Evolutionary conservation across 2,888 invertebrate genomes (phyloP).

Genomic region (Neoscelio sp.): DNA sequence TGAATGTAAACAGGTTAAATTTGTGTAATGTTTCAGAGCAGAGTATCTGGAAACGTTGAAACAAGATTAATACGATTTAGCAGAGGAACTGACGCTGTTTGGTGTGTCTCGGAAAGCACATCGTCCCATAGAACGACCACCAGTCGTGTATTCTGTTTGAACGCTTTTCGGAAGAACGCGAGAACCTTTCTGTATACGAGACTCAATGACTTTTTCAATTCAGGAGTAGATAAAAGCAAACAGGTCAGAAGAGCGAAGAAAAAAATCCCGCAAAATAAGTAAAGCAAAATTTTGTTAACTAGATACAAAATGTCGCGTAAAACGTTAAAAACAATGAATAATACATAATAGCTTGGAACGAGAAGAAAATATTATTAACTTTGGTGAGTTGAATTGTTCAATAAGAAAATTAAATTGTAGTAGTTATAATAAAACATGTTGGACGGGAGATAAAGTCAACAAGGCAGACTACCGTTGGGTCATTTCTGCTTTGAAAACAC

Average conservation of each 20-base stretch:
- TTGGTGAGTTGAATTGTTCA: constrained; percentile 9
- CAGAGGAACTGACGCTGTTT: constrained; percentile 50
- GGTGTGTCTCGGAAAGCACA: constrained; percentile 45
- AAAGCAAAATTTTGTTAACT: constrained; percentile 26
- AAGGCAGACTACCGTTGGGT: constrained; percentile 30
- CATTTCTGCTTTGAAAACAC: constrained; percentile 57
- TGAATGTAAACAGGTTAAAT: constrained; percentile 10
- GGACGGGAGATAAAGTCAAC: constrained; percentile 37
- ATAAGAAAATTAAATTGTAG: constrained; percentile 40
- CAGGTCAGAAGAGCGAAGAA: constrained; percentile 23
- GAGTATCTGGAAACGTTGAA: constrained; percentile 18
- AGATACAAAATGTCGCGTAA: not conserved
- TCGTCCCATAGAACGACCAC: constrained; percentile 38
- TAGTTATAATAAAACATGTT: constrained; percentile 54
- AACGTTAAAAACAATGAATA: constrained; percentile 22
- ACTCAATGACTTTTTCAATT: constrained; percentile 50
- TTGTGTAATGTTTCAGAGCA: constrained; percentile 31
- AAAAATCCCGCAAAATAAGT: constrained; percentile 12
- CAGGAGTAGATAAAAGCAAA: constrained; percentile 33
- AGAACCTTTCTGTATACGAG: constrained; percentile 34
- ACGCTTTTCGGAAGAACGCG: constrained; percentile 39
- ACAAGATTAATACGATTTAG: constrained; percentile 63
- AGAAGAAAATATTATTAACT: constrained; percentile 19
- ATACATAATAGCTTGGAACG: constrained; percentile 6
- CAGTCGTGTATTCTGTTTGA: constrained; percentile 46